These are phyloP conservation scores for Erethizon dorsatum DNA, from an alignment of 2,797 vertebrate genomes.

Conservation along the genomic window DNA sequence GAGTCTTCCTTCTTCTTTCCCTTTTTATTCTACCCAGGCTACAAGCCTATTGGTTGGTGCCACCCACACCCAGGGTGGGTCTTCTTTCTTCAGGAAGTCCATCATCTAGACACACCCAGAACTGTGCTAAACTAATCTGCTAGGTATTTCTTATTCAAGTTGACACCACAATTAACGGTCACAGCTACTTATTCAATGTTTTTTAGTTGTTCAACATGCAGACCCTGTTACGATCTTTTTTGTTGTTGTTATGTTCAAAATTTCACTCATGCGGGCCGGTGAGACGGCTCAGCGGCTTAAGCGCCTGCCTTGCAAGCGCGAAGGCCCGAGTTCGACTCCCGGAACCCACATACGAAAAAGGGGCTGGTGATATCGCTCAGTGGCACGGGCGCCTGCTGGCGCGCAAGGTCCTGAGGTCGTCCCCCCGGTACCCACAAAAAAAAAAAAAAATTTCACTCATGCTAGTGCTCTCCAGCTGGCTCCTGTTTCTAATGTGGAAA, in stretches of 20 bases:
- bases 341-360: too few species aligned
- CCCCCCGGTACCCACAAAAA: too few species aligned
- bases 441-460: too few species aligned
- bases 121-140: background rate
- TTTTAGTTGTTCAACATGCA: background rate
- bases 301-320: too few species aligned
- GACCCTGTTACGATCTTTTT: background rate
- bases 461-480: background rate
- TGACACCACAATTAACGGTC: background rate
- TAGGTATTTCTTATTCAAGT: background rate
- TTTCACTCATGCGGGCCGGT: background rate
- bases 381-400: too few species aligned
- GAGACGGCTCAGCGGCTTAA: too few species aligned
- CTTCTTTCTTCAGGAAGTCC: background rate
- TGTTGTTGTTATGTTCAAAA: background rate
- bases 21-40: background rate
- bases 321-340: too few species aligned
- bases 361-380: too few species aligned
- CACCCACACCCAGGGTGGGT: background rate
- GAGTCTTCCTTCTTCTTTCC: background rate
- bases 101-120: background rate
- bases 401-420: too few species aligned
- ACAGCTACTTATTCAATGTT: background rate
- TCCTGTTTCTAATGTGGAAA: conserved; percentile 14
- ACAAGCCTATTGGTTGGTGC: background rate